These are phyloP conservation scores for Eilema depressum DNA, from an alignment of 2,888 invertebrate species.

Conservation along the genomic window DNA sequence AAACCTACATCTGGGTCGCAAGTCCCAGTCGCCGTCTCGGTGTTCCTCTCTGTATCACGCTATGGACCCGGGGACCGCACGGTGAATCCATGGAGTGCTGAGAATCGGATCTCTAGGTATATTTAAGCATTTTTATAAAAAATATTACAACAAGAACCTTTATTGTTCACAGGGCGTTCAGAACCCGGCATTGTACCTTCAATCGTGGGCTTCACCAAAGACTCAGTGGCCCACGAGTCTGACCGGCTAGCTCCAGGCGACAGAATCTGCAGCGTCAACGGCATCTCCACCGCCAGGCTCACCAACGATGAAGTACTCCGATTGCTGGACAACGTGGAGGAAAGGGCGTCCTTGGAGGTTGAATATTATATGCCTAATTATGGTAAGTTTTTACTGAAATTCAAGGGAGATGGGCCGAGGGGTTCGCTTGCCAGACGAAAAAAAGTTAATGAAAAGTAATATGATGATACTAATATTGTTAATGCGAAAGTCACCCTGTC, in stretches of 20 bases:
- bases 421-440: too few relatives aligned
- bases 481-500: too few relatives aligned
- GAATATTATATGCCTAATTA: slow-evolving; percentile 94
- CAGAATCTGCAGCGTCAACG: slow-evolving; percentile 93
- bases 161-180: slow-evolving; percentile 86
- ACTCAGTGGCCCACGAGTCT: slow-evolving; percentile 90
- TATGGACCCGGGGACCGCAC: too few relatives aligned
- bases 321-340: slow-evolving; percentile 91
- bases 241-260: slow-evolving; percentile 93
- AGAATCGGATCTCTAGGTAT: too few relatives aligned
- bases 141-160: neutral
- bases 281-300: slow-evolving; percentile 91
- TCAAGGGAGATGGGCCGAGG: too few relatives aligned
- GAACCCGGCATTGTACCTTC: slow-evolving; percentile 90
- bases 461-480: too few relatives aligned
- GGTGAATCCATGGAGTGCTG: too few relatives aligned
- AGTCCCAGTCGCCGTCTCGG: too few relatives aligned
- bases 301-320: slow-evolving; percentile 93
- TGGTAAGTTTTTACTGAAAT: slow-evolving; percentile 83
- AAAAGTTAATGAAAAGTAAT: too few relatives aligned
- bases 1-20: too few relatives aligned
- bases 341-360: slow-evolving; percentile 92
- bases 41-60: too few relatives aligned
- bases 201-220: slow-evolving; percentile 90
- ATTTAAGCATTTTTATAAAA: neutral